Evolutionary conservation across 1,140 invertebrate species (phyloP).

Genomic region (Drosophila azteca): DNA sequence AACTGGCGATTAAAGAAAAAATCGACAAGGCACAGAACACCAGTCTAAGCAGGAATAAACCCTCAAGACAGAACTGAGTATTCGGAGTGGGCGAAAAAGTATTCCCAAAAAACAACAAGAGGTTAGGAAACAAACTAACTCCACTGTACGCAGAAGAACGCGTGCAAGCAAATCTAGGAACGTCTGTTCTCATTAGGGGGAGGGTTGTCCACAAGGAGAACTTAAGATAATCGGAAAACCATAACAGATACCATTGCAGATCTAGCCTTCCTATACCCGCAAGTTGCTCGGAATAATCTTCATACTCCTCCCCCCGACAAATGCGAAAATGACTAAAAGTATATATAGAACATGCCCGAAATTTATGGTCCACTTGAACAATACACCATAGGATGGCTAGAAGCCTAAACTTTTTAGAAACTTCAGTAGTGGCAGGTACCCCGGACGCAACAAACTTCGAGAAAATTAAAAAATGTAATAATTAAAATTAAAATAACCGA

Average conservation of each 20-base stretch:
- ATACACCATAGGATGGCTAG: not conserved
- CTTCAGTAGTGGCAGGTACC: constrained; percentile 16
- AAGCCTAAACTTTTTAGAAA: not conserved
- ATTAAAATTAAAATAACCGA: constrained; percentile 8
- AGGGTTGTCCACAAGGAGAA: too few species aligned
- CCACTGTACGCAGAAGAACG: too few species aligned
- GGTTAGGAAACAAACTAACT: too few species aligned
- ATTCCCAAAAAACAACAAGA: too few species aligned
- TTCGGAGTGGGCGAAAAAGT: too few species aligned
- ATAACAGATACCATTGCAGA: not conserved
- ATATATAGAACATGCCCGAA: constrained; percentile 15
- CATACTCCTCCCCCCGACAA: constrained; percentile 6
- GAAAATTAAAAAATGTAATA: too few species aligned
- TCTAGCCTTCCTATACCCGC: not conserved
- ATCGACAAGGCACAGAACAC: too few species aligned
- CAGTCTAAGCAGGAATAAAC: too few species aligned
- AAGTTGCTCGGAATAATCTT: constrained; percentile 5
- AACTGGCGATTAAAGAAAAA: too few species aligned
- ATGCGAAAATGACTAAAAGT: constrained; percentile 8
- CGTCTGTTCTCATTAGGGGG: too few species aligned
- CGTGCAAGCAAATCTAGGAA: too few species aligned
- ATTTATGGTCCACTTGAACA: constrained; percentile 1
- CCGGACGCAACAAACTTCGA: constrained; percentile 9
- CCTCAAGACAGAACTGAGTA: too few species aligned
- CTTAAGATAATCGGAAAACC: not conserved